Base-by-base conservation (phyloP, 2,113 vertebrate species). In the Paedocypris sp. region DNA sequence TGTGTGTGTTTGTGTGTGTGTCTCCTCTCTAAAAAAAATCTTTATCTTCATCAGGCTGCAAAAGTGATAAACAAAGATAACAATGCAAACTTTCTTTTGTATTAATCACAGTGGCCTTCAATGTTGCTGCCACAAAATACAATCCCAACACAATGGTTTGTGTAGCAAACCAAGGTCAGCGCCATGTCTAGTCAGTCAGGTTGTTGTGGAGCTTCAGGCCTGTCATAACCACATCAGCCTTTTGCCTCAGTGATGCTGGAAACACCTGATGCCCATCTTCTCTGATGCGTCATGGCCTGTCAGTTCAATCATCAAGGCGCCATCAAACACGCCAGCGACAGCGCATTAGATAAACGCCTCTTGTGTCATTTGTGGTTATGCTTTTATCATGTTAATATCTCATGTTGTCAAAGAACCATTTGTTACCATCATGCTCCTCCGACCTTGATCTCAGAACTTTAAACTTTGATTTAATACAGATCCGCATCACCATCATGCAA, bases 261-360 rank as follows among this genome's bases (percentile, higher is more conserved):
- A 28, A 20, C 31, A 60, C 43, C 31, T 47, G 56, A 47, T 61
- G 47, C 35, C 23, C 60, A 33, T 52, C 28, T 29, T 16, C 36
- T 9, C 10, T 19, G 20, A 10, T 13, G 13, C 19, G 18, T 18
- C 26, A 16, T 25, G 15, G 12, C 12, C 15, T 61, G 59, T 31
- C 16, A 7, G 11, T 61, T 39, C 49, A 36, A 29, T 39, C 35
- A 41, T 38, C 59, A 50, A 22, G 38, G 32, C 19, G 22, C 25
- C 52, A 6, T 8, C 15, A 43, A 41, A 20, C 15, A 19, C 22
- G 6, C 19, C 38, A 31, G 23, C 16, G 18, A 42, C 12, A 26
- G 42, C 18, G 31, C 22, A 53, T 6, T 18, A 15, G 13, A 38
- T 26, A 39, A 39, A 13, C 13, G 18, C 29, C 2, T 11, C 26